These are phyloP conservation scores for Apoda limacodes DNA, from an alignment of 2,888 invertebrate genomes.

Conservation along the genomic window DNA sequence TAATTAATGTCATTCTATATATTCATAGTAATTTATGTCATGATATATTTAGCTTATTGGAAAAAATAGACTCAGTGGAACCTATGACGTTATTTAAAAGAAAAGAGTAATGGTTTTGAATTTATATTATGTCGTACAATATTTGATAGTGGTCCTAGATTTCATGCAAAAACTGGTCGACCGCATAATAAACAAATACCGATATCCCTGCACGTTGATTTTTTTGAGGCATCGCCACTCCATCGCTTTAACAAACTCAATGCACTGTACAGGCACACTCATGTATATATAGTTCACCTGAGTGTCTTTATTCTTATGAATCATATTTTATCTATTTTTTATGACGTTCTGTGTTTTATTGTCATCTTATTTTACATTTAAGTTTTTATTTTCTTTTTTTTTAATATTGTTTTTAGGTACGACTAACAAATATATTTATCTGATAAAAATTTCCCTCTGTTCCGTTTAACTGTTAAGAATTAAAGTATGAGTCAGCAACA, in stretches of 20 bases:
- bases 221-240: constrained; percentile 25
- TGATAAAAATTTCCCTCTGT: no score
- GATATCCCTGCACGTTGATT: no score
- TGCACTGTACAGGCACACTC: constrained; percentile 28
- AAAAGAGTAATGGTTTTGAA: constrained; percentile 1
- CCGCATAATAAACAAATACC: no score
- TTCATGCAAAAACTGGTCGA: no score
- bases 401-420: neutral
- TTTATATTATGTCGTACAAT: neutral
- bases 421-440: neutral
- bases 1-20: no score
- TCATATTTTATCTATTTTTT: constrained; percentile 60
- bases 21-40: no score
- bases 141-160: no score
- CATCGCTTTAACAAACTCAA: constrained; percentile 21
- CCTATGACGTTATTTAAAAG: neutral
- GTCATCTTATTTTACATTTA: constrained; percentile 50
- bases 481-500: no score
- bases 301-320: constrained; percentile 65
- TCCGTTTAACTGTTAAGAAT: no score
- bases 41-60: no score
- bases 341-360: constrained; percentile 56
- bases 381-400: constrained; percentile 27
- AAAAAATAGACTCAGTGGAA: no score
- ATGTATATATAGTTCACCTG: constrained; percentile 37